Conservation (phyloP, 2,797 vertebrate genomes). For the Ctenosaura bakeri region DNA sequence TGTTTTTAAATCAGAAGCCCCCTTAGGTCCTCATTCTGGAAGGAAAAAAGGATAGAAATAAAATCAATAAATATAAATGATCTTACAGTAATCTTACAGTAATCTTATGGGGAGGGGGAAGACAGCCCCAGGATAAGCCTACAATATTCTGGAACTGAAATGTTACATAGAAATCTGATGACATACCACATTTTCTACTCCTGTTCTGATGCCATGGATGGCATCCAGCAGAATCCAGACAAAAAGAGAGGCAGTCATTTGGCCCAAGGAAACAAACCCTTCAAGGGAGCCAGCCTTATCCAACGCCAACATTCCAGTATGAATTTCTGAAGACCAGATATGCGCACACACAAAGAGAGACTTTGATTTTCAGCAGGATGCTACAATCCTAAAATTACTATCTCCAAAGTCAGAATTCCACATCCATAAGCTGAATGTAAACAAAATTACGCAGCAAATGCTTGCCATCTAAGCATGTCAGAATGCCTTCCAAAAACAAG, state of each 20-base stretch:
- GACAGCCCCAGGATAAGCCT: background rate
- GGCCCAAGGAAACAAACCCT: background rate
- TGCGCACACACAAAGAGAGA: background rate
- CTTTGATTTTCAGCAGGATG: background rate
- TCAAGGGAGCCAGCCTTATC: background rate
- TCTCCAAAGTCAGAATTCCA: background rate
- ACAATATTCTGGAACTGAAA: conserved; percentile 10
- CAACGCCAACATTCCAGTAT: background rate
- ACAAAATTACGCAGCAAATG: background rate
- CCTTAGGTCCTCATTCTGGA: too few species aligned
- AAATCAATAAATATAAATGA: background rate
- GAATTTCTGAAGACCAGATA: background rate
- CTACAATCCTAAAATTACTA: background rate
- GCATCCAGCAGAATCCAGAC: background rate
- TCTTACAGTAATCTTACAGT: background rate
- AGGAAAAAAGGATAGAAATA: background rate
- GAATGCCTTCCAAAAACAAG: background rate
- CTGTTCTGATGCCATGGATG: conserved; percentile 9
- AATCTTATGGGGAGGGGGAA: background rate
- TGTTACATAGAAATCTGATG: background rate
- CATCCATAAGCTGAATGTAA: background rate
- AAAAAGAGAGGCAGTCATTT: conserved; percentile 1
- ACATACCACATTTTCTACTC: conserved; percentile 8
- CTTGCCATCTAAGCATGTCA: background rate
- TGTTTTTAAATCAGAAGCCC: too few species aligned